Evolutionary conservation across 2,113 vertebrate species (phyloP), one percentile per base, ranked within the genome.

Genomic region (Lethenteron reissneri): DNA sequence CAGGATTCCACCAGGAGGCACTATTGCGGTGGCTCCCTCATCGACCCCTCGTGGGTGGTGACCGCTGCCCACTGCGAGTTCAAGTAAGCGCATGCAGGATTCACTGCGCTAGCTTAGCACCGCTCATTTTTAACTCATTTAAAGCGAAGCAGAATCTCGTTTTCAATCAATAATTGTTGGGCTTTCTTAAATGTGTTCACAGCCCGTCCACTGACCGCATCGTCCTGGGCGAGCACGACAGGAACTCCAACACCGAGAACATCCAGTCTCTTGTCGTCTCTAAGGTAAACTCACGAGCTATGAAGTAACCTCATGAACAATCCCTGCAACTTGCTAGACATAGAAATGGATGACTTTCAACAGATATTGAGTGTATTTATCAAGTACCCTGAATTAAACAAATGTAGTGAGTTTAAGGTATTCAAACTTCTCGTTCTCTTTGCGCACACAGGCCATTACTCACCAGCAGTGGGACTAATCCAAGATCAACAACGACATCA

Each of bases 161-260:
- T 41, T 41, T 41, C 41, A 41, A 41, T 41, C 41, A 5, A 41
- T 6, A 41, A 41, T 7, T 41, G 5, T 41, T 41, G 41, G 41
- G 41, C 41, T 41, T 41, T 41, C 41, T 41, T 41, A 41, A 41
- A 41, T 41, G 41, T 7, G 6, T 41, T 7, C 41, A 41, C 41
- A 7, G 41, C 41, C 41, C 41, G 41, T 41, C 79, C 1, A 80
- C 81, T 1, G 76, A 94, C 73, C 71, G 73, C 0, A 86, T 90
- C 58, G 73, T 90, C 74, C 80, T 88, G 6, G 87, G 88, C 0
- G 85, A 85, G 57, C 87, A 87, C 14, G 80, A 91, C 76, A 85
- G 84, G 71, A 73, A 75, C 2, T 79, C 79, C 3, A 72, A 74
- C 1, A 58, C 73, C 1, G 77, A 84, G 74, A 2, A 72, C 2